Conservation (phyloP, 2,797 vertebrate species). For the Hemibagrus guttatus region DNA sequence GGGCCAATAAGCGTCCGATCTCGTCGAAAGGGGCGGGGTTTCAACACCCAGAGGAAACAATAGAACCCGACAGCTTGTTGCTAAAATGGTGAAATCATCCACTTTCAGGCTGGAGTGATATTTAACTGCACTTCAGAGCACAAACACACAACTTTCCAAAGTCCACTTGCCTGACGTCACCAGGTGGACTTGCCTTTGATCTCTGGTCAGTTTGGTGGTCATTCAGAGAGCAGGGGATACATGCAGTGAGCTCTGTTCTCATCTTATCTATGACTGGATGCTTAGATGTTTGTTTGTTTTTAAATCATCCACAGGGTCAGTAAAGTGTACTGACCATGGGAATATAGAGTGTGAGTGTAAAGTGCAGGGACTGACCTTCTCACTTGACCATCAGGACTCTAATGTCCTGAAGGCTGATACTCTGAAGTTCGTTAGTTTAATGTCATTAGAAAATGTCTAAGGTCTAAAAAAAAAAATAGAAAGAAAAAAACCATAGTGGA, state of each 20-base stretch:
- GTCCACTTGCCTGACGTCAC: neutral
- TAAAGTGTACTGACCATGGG: neutral
- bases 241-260: neutral
- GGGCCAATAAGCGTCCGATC: neutral
- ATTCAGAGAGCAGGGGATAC: neutral
- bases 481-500: neutral
- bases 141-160: neutral
- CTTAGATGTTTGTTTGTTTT: neutral
- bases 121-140: neutral
- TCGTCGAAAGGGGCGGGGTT: neutral
- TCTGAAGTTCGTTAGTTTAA: neutral
- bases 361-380: too few species aligned
- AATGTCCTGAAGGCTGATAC: neutral
- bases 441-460: neutral
- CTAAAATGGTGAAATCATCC: neutral
- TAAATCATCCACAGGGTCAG: neutral
- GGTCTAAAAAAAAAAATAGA: too few species aligned
- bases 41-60: constrained; percentile 21
- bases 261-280: neutral
- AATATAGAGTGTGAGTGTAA: neutral
- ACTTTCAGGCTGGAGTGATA: neutral
- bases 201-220: neutral
- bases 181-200: neutral
- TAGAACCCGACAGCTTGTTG: neutral
- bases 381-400: too few species aligned